Base-by-base conservation (phyloP, 2,888 invertebrate species). In the Melieria crassipennis region DNA sequence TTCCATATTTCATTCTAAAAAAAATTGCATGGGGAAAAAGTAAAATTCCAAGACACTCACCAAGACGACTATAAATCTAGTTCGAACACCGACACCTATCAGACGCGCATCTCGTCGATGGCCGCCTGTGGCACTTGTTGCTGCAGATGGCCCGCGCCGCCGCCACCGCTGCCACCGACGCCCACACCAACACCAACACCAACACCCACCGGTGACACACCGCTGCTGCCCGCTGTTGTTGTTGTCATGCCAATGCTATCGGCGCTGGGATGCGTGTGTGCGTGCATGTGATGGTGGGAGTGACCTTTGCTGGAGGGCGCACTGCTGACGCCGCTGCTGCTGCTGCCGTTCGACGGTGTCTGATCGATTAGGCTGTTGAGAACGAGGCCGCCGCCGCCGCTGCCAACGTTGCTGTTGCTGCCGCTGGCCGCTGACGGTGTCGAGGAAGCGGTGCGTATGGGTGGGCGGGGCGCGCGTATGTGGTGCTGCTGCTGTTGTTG, bases 81-180 rank as follows among this genome's bases (percentile, higher is more conserved):
- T 82, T 86, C 85, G 83, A 86, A 86, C 81, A 84, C 84, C 83
- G 85, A 82, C 78, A 84, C 85, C 86, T 86, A 93, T 95, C 94
- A 95, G 91, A 95, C 95, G 87, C 94, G 89, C 94, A 95, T 95
- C 88, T 95, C 95, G 86, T 93, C 94, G 88, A 94, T 94, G 75
- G 94, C 93, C 78, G 94, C 94, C 85, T 94, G 93, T 65, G 93
- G 93, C 85, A 93, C 91, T 87, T 88, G 80, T 87, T 90, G 75
- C 87, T 89, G 74, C 86, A 89, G 7, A 86, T 87, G 60, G 87
- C 86, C 65, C 65, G 74, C 79, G 75, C 86, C 84, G 88, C 71
- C 86, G 88, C 62, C 87, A 88, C 48, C 56, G 42, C 65, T 16
- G 13, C 61, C 68, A 48, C 72, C 42, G 30, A 52, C 72, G 72